These are phyloP conservation scores for Eucera pruinosa DNA, from an alignment of 2,888 invertebrate species.

Conservation along the genomic window DNA sequence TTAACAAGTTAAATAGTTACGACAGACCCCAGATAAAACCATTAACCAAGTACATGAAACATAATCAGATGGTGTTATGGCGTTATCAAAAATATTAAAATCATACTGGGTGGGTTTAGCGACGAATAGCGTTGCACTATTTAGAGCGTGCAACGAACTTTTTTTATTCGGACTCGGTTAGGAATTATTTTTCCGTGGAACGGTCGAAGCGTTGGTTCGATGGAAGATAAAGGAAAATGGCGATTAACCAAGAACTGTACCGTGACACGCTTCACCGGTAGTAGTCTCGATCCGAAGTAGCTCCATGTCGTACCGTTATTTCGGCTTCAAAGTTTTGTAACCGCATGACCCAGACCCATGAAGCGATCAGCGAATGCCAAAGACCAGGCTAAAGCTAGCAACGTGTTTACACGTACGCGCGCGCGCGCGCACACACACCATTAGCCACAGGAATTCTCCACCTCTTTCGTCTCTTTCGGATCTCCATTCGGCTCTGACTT, in stretches of 20 bases:
- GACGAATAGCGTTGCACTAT: no score
- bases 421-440: background rate
- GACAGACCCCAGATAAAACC: no score
- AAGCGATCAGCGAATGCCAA: constrained; percentile 60
- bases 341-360: constrained; percentile 82
- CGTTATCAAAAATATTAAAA: no score
- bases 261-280: constrained; percentile 62
- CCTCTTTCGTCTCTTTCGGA: constrained; percentile 9
- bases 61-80: no score
- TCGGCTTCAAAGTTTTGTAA: constrained; percentile 81
- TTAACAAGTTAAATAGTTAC: no score
- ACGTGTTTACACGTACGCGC: constrained; percentile 22
- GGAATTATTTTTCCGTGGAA: background rate
- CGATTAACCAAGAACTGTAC: constrained; percentile 56
- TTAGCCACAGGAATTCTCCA: constrained; percentile 34
- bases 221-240: constrained; percentile 37
- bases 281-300: constrained; percentile 71
- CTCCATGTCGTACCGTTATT: constrained; percentile 80
- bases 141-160: background rate
- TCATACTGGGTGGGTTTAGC: no score
- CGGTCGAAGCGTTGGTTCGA: background rate
- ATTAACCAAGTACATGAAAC: no score
- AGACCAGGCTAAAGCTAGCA: constrained; percentile 40
- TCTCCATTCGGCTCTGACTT: background rate
- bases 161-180: no score